Conservation (phyloP, 2,113 vertebrate species). For the Mystacornis crossleyi region DNA sequence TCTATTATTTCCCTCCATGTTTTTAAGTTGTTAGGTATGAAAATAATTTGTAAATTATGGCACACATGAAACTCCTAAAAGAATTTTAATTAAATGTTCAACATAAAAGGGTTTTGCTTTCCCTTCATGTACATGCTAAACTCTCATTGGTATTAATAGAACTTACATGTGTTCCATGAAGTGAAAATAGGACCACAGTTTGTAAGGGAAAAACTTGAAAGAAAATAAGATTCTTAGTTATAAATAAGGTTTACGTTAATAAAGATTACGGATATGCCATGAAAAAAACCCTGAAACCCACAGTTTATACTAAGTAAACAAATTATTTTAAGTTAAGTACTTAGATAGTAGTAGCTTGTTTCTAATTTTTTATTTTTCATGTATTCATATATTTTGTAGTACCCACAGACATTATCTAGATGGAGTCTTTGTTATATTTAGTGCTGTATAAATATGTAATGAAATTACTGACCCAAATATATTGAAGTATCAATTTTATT, state of each 20-base stretch:
- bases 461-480: neutral
- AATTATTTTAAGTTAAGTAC: neutral
- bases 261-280: neutral
- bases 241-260: neutral
- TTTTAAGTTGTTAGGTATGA: slow-evolving; percentile 24
- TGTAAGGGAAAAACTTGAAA: neutral
- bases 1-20: neutral
- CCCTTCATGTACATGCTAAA: slow-evolving; percentile 25
- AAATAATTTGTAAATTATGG: slow-evolving; percentile 11
- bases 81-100: slow-evolving; percentile 3
- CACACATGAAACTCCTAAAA: slow-evolving; percentile 26
- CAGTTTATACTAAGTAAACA: neutral
- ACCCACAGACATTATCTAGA: neutral
- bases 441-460: neutral
- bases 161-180: neutral
- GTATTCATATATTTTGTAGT: neutral
- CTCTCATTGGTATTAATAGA: slow-evolving; percentile 11
- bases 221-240: neutral
- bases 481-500: neutral
- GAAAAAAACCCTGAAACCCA: neutral
- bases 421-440: neutral
- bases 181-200: neutral
- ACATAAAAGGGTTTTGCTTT: slow-evolving; percentile 1
- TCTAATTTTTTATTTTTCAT: neutral
- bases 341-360: neutral